Evolutionary conservation across 2,888 invertebrate genomes (phyloP).

Genomic region (Orthonychiurus folsomi): DNA sequence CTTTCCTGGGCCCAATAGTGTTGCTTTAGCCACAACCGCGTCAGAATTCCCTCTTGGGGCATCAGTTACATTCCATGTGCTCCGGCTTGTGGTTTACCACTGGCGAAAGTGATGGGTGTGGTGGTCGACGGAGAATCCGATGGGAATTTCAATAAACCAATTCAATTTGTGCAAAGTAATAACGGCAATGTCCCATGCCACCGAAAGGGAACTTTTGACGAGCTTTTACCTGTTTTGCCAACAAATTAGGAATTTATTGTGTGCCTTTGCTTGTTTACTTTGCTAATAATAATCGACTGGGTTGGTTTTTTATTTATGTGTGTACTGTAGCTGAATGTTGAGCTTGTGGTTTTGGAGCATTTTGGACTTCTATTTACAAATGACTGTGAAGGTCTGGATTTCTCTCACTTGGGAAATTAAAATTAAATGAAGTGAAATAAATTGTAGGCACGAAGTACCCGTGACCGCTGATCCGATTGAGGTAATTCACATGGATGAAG

Average conservation of each 20-base stretch:
- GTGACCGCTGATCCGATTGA: slow-evolving; percentile 93
- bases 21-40: no score
- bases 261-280: no score
- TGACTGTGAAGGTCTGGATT: neutral
- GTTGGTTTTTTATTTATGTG: no score
- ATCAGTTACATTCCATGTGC: neutral
- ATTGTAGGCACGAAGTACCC: slow-evolving; percentile 95
- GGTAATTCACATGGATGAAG: slow-evolving; percentile 96
- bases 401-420: neutral
- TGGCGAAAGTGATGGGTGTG: neutral
- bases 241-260: no score
- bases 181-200: no score
- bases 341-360: neutral
- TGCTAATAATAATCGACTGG: no score
- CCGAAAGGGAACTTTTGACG: no score
- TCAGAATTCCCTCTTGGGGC: no score
- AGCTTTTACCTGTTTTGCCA: no score
- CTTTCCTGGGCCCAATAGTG: no score
- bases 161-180: neutral
- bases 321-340: neutral
- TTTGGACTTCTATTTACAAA: neutral
- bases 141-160: neutral
- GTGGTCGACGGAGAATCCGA: no score
- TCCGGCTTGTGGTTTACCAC: neutral
- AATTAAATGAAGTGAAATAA: slow-evolving; percentile 42